Conservation (phyloP, 2,113 vertebrate genomes). For the Malurus elegans region DNA sequence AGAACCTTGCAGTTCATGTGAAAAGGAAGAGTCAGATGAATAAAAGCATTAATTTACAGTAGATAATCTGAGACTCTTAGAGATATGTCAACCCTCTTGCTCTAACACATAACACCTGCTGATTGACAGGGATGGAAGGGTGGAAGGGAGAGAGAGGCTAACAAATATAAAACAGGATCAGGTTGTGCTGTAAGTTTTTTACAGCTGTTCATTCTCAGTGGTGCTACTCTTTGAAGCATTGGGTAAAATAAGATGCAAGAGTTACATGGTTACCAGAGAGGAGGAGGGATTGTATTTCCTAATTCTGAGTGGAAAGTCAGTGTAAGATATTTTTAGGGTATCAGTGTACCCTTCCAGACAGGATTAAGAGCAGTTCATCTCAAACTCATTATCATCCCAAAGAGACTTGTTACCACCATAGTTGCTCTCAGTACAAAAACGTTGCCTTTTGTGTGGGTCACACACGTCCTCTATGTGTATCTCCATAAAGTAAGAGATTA, state of each 20-base stretch:
- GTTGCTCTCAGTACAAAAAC: not conserved
- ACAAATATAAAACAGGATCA: not conserved
- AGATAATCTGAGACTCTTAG: not conserved
- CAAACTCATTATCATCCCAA: not conserved
- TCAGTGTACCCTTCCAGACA: not conserved
- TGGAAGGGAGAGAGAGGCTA: not conserved
- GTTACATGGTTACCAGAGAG: rapidly evolving
- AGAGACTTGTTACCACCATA: not conserved
- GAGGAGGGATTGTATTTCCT: not conserved
- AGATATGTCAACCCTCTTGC: not conserved
- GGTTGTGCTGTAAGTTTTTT: not conserved
- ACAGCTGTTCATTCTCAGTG: not conserved
- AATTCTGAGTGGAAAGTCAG: not conserved
- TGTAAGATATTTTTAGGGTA: not conserved
- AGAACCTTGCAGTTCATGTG: not conserved
- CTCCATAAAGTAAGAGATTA: not conserved
- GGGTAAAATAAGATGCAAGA: not conserved
- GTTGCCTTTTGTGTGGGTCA: not conserved
- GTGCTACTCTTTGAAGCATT: not conserved
- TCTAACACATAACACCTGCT: not conserved
- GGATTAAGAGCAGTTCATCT: not conserved
- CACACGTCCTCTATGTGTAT: not conserved
- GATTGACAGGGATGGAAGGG: not conserved
- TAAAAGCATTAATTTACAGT: not conserved
- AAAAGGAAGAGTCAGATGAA: not conserved